A percentile compares a stretch with the other conserved stretches of the same genome.
phyloP scores from a whole-genome alignment of 2,888 invertebrate species.

The Epinotia brunnichana region DNA sequence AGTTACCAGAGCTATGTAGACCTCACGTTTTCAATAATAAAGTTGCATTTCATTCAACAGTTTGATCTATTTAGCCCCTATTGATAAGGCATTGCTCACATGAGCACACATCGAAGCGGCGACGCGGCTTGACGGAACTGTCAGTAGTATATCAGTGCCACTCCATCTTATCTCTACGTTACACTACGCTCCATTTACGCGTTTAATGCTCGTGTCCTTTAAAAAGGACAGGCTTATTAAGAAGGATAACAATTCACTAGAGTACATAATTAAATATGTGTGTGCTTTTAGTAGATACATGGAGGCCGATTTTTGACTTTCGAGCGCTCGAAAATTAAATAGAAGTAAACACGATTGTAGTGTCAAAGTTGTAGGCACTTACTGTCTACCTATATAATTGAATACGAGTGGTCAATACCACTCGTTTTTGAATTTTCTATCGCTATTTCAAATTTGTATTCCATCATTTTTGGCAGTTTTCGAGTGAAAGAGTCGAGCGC shows the following conservation, averaged over 20 bases:
- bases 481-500: too few relatives aligned
- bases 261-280: conserved; percentile 15
- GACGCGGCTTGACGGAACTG: conserved; percentile 29
- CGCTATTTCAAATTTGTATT: too few relatives aligned
- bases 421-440: too few relatives aligned
- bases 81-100: conserved; percentile 21
- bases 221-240: conserved; percentile 10
- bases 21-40: conserved; percentile 6
- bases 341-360: too few relatives aligned
- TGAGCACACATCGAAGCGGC: conserved; percentile 36
- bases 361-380: too few relatives aligned
- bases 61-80: conserved; percentile 21
- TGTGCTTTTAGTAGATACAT: conserved; percentile 6
- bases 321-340: too few relatives aligned
- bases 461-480: too few relatives aligned
- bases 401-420: too few relatives aligned
- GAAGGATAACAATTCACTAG: not conserved
- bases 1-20: conserved; percentile 19
- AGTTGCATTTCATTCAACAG: conserved; percentile 14
- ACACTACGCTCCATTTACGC: conserved; percentile 46
- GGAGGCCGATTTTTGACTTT: too few relatives aligned
- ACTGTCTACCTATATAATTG: too few relatives aligned
- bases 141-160: conserved; percentile 61
- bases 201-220: conserved; percentile 23
- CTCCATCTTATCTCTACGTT: conserved; percentile 60